Evolutionary conservation across 1,140 invertebrate species (phyloP).

Genomic region (Tetragnatha versicolor): DNA sequence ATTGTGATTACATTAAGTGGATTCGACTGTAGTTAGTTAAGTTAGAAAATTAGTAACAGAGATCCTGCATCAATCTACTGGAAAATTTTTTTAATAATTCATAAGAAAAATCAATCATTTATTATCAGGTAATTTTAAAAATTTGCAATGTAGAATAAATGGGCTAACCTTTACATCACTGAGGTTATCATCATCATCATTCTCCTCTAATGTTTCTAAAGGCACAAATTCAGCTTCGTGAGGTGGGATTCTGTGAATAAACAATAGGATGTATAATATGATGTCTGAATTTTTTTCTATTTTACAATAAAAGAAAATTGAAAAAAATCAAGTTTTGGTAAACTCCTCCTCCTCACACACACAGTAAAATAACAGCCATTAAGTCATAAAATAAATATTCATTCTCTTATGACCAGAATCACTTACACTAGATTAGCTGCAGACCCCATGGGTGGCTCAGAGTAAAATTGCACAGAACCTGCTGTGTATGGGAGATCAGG

Average conservation of each 20-base stretch:
- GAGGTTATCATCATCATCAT: slow-evolving; percentile 54
- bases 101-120: not conserved
- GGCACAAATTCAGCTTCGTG: slow-evolving; percentile 58
- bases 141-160: not conserved
- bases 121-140: not conserved
- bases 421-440: slow-evolving; percentile 70
- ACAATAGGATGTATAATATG: not conserved
- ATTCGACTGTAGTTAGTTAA: no score
- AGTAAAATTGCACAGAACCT: slow-evolving; percentile 56
- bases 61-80: no score
- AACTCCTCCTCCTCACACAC: no score
- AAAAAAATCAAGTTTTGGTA: no score
- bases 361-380: no score
- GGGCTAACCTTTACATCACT: slow-evolving; percentile 20
- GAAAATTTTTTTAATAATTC: not conserved
- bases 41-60: no score
- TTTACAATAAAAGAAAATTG: no score
- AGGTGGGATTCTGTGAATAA: slow-evolving; percentile 34
- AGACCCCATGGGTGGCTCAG: slow-evolving; percentile 58
- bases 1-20: no score
- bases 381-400: no score
- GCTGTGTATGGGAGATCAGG: slow-evolving; percentile 63
- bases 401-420: not conserved
- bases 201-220: slow-evolving; percentile 56
- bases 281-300: not conserved